These are phyloP conservation scores for Paracentrotus lividus DNA, from an alignment of 53 echinoderm and acorn worm genomes.

Conservation along the genomic window DNA sequence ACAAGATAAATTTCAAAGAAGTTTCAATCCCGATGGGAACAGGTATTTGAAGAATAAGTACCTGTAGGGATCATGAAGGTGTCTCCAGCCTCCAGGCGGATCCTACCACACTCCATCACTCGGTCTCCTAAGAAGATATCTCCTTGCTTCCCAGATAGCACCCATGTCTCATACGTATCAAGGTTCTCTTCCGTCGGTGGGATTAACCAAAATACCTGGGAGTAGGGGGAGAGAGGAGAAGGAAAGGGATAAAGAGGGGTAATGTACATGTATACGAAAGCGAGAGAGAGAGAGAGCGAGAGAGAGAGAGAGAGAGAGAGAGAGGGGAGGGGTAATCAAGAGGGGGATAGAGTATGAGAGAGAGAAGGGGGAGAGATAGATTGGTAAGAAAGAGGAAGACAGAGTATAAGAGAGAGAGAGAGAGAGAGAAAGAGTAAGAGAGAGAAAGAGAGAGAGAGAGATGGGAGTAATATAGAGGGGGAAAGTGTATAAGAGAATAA, in stretches of 20 bases:
- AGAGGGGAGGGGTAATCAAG: neutral
- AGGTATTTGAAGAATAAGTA: too few species aligned
- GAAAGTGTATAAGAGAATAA: neutral
- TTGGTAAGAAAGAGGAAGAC: neutral
- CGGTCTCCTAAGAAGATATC: slow-evolving; percentile 97
- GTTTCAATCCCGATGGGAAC: neutral
- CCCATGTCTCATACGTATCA: slow-evolving; percentile 95
- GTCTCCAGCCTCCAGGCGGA: slow-evolving; percentile 88
- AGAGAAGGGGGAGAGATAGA: neutral
- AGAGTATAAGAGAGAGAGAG: neutral
- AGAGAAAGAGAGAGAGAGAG: neutral
- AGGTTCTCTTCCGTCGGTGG: slow-evolving; percentile 96
- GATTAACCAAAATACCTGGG: slow-evolving; percentile 98
- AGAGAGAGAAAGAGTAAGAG: neutral
- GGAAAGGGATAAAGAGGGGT: neutral
- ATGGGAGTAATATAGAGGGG: neutral
- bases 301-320: neutral
- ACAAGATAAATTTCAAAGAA: too few species aligned
- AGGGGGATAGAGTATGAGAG: neutral
- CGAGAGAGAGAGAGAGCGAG: neutral
- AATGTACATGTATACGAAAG: too few species aligned
- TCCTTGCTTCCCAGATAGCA: slow-evolving; percentile 97
- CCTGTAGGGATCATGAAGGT: slow-evolving; percentile 98
- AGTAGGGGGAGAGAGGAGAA: neutral
- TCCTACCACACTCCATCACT: slow-evolving; percentile 89